A percentile compares a stretch with the other conserved stretches of the same genome.
phyloP scores from a whole-genome alignment of 2,113 vertebrate species.

The Gymnocephalus cernua region DNA sequence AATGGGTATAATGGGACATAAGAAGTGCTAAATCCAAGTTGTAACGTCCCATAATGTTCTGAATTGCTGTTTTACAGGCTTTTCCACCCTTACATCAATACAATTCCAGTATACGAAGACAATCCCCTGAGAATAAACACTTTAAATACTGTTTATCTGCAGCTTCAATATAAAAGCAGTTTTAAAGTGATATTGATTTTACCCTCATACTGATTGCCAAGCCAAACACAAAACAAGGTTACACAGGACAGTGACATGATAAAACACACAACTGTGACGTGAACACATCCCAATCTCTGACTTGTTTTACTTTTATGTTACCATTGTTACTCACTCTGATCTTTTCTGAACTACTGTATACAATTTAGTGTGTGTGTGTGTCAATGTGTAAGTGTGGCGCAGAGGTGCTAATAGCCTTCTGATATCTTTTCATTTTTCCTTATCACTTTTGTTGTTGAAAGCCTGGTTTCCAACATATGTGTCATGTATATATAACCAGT shows the following conservation, averaged over 20 bases:
- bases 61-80: neutral
- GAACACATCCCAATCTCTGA: neutral
- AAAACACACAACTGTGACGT: neutral
- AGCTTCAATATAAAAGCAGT: neutral
- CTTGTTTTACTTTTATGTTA: neutral
- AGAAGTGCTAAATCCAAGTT: neutral
- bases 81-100: neutral
- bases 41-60: neutral
- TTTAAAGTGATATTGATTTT: neutral
- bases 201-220: neutral
- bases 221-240: slow-evolving; percentile 29
- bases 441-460: neutral
- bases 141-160: neutral
- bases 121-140: neutral
- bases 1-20: neutral
- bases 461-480: neutral
- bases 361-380: neutral
- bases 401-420: neutral
- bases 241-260: slow-evolving; percentile 6
- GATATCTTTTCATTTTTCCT: neutral
- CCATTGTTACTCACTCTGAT: neutral
- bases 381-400: neutral
- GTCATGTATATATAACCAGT: neutral
- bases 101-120: neutral
- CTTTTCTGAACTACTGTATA: neutral